A percentile compares a stretch with the other conserved stretches of the same genome.
Conservation (phyloP, 2,797 vertebrate genomes). For the Nannoperca obscura region DNA sequence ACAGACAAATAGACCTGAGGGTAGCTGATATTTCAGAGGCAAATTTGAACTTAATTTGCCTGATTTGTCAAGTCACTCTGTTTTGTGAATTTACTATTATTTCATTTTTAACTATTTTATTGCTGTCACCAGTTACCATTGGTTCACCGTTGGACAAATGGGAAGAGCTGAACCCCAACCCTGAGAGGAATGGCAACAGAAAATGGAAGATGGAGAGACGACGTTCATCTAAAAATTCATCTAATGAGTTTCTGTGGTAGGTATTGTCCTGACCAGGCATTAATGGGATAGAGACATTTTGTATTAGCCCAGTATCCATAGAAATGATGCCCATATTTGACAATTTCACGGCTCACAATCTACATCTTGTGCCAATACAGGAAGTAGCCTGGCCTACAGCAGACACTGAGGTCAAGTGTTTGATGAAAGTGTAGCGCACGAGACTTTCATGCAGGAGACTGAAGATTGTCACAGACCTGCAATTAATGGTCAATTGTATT, state of each 20-base stretch:
- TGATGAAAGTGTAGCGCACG: not conserved
- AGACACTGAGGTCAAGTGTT: not conserved
- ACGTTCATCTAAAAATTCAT: conserved; percentile 91
- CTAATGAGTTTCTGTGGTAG: conserved; percentile 96
- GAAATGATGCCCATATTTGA: not conserved
- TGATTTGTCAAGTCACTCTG: not conserved
- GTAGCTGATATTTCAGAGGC: not conserved
- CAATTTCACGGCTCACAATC: not conserved
- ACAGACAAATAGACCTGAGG: not conserved
- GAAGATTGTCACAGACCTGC: not conserved
- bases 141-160: conserved; percentile 95
- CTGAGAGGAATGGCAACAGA: conserved; percentile 89
- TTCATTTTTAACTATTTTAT: conserved; percentile 16
- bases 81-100: conserved; percentile 7
- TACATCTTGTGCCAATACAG: not conserved
- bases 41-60: not conserved
- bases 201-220: conserved; percentile 92
- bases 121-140: conserved; percentile 80
- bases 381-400: not conserved
- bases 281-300: not conserved
- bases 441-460: not conserved
- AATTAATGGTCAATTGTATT: too few relatives aligned
- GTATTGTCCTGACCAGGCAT: conserved; percentile 20
- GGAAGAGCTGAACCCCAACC: conserved; percentile 92
- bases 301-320: not conserved